Evolutionary conservation across 2,888 invertebrate genomes (phyloP).

Genomic region (Aricia artaxerxes): DNA sequence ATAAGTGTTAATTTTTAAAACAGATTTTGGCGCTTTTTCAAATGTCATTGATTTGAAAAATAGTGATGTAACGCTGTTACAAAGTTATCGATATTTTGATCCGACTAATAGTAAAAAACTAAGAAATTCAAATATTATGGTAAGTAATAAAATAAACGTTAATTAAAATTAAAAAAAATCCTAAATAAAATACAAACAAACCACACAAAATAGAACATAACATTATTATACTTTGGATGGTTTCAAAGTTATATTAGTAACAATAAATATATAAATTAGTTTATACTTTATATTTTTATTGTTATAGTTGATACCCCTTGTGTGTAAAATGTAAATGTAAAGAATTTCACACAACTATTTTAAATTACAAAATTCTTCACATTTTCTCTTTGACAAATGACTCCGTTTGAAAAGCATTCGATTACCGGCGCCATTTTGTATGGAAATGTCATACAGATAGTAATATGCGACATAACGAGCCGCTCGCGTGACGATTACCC

Average conservation of each 20-base stretch:
- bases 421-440: slow-evolving; percentile 17
- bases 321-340: neutral
- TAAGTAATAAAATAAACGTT: too few relatives aligned
- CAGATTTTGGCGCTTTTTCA: neutral
- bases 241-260: neutral
- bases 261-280: neutral
- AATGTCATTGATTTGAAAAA: neutral
- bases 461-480: slow-evolving; percentile 37
- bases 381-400: slow-evolving; percentile 12
- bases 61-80: neutral
- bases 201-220: neutral
- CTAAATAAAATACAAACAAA: too few relatives aligned
- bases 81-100: neutral
- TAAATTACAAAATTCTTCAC: neutral
- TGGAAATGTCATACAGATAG: slow-evolving; percentile 33
- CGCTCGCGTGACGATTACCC: slow-evolving; percentile 37
- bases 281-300: neutral
- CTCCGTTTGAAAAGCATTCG: slow-evolving; percentile 9
- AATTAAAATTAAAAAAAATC: too few relatives aligned
- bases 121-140: too few relatives aligned
- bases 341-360: neutral
- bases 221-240: neutral
- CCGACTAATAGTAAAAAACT: too few relatives aligned
- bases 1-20: too few relatives aligned
- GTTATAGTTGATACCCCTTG: neutral